A percentile compares a stretch with the other conserved stretches of the same genome.
Conservation (phyloP, 2,113 vertebrate species). For the Chamaea fasciata region DNA sequence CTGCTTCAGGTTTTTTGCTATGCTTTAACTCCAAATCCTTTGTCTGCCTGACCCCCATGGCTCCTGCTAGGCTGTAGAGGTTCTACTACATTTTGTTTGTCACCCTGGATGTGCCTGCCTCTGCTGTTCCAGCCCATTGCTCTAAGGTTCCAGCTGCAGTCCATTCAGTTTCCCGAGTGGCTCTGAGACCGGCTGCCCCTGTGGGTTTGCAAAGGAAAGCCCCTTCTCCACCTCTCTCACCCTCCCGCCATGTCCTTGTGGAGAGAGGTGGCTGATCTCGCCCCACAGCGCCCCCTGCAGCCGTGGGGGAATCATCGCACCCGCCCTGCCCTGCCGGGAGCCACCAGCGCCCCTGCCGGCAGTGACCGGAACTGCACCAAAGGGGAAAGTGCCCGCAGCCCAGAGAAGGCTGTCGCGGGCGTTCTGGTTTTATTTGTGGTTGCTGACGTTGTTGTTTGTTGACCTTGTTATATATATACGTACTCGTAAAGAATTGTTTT, state of each 20-base stretch:
- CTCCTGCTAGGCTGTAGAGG: background rate
- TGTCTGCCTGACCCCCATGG: rapidly evolving
- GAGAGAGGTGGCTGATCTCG: rapidly evolving
- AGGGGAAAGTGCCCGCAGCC: rapidly evolving
- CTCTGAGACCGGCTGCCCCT: rapidly evolving
- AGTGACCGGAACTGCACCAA: rapidly evolving
- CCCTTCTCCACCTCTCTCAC: too few relatives aligned
- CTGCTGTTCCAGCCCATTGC: background rate
- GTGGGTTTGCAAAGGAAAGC: background rate
- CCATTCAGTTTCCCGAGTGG: too few relatives aligned
- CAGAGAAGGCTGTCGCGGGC: rapidly evolving
- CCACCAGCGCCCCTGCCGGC: background rate
- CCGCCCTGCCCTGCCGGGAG: rapidly evolving
- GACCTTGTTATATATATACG: rapidly evolving
- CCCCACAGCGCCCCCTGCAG: background rate
- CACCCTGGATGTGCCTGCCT: rapidly evolving
- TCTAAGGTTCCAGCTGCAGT: background rate
- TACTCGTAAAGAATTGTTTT: background rate
- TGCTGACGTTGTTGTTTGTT: background rate
- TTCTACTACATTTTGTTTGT: background rate
- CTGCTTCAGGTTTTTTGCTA: rapidly evolving
- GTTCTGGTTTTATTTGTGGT: rapidly evolving
- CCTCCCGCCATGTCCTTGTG: rapidly evolving
- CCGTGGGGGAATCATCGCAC: rapidly evolving
- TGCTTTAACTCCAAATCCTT: rapidly evolving